These are phyloP conservation scores for Periophthalmus modestus DNA, from an alignment of 2,113 vertebrate genomes.

Conservation along the genomic window DNA sequence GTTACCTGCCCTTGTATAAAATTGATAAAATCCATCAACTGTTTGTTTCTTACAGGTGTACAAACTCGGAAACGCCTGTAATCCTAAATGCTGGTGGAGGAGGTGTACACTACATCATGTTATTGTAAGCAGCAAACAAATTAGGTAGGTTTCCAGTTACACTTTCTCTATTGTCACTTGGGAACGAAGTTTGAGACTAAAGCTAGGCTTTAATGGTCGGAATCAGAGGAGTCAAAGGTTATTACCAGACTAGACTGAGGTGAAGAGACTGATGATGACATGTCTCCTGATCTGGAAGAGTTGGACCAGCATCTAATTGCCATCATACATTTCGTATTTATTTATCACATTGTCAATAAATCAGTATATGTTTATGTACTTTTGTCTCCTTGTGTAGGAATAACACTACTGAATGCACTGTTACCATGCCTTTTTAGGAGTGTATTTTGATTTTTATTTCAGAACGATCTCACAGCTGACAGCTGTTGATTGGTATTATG, in stretches of 20 bases:
- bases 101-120: constrained; percentile 38
- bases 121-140: constrained; percentile 48
- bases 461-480: too few relatives aligned
- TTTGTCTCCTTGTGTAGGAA: too few relatives aligned
- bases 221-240: background rate
- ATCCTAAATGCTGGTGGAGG: constrained; percentile 36
- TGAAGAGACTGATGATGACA: too few relatives aligned
- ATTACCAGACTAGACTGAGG: background rate
- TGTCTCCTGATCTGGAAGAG: constrained; percentile 30
- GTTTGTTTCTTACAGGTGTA: constrained; percentile 31
- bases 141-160: constrained; percentile 43
- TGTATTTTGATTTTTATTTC: too few relatives aligned
- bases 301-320: constrained; percentile 37
- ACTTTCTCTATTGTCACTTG: background rate
- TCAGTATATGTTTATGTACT: constrained; percentile 34
- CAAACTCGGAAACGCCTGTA: background rate
- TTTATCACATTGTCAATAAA: constrained; percentile 41
- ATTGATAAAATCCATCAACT: background rate
- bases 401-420: too few relatives aligned
- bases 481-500: too few relatives aligned
- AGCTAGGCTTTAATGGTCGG: background rate
- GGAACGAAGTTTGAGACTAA: background rate
- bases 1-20: background rate
- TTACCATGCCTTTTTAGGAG: too few relatives aligned
- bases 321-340: constrained; percentile 44